Evolutionary conservation across 1,140 invertebrate species (phyloP).

Genomic region (Camponotus floridanus): DNA sequence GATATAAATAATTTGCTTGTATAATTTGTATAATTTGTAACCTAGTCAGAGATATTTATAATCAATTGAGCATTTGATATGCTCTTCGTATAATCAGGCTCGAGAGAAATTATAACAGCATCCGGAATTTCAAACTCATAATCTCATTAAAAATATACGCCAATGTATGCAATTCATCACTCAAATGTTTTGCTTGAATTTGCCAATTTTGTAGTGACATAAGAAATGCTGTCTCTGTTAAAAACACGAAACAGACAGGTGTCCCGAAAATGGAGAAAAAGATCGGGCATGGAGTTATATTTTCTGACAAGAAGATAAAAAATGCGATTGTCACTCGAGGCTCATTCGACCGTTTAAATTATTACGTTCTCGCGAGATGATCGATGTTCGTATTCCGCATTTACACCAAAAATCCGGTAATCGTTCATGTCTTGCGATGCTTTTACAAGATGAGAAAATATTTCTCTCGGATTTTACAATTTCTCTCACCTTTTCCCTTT

Average conservation of each 20-base stretch:
- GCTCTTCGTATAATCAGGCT: not conserved
- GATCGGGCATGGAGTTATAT: slow-evolving; percentile 49
- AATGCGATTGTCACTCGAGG: slow-evolving; percentile 44
- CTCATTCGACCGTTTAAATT: slow-evolving; percentile 48
- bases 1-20: not conserved
- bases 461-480: slow-evolving; percentile 30
- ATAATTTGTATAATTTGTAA: not conserved
- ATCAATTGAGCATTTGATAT: not conserved
- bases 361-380: slow-evolving; percentile 57
- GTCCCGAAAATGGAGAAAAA: slow-evolving; percentile 40
- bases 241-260: slow-evolving; percentile 48
- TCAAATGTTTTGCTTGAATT: slow-evolving; percentile 20
- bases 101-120: not conserved
- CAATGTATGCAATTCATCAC: not conserved
- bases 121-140: not conserved
- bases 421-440: slow-evolving; percentile 52
- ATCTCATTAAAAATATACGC: not conserved
- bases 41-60: not conserved
- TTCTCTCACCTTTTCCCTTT: not conserved
- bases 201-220: slow-evolving; percentile 24
- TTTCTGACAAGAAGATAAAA: slow-evolving; percentile 43
- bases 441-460: slow-evolving; percentile 47
- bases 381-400: slow-evolving; percentile 57
- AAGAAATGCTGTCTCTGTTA: not conserved
- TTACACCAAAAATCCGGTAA: slow-evolving; percentile 55